A percentile compares a stretch with the other conserved stretches of the same genome.
Conservation (phyloP, 2,797 vertebrate species). For the Muscicapa comitata region DNA sequence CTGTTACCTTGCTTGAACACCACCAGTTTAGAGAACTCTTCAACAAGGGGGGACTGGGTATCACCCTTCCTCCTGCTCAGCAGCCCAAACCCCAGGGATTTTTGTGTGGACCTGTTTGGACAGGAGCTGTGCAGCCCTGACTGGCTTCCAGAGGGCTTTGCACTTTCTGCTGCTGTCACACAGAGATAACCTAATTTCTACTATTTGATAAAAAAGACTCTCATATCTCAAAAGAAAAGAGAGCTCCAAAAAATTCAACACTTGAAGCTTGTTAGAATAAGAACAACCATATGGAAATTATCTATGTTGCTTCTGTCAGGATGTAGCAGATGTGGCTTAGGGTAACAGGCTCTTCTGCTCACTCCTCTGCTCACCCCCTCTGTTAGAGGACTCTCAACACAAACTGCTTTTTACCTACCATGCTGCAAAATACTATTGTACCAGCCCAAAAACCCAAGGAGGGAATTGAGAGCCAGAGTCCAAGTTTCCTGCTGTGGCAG, state of each 20-base stretch:
- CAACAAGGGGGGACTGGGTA: not conserved
- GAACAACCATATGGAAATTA: not conserved
- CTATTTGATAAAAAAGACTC: not conserved
- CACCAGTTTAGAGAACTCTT: not conserved
- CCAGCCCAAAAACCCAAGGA: not conserved
- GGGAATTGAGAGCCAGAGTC: not conserved
- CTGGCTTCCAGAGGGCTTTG: not conserved
- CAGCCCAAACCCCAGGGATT: not conserved
- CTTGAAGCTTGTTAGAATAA: not conserved
- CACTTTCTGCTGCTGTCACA: not conserved
- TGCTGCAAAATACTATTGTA: not conserved
- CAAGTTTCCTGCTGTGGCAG: not conserved
- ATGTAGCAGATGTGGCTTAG: not conserved
- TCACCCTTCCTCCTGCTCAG: not conserved
- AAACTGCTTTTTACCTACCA: not conserved
- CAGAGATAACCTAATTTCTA: not conserved
- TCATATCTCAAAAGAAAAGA: not conserved
- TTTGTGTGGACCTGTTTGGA: not conserved
- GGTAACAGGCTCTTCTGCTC: not conserved
- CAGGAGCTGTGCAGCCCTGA: not conserved
- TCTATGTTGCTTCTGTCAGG: not conserved
- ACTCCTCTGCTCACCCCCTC: not conserved
- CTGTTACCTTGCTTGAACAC: not conserved
- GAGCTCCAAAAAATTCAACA: not conserved
- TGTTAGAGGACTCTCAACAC: not conserved